Evolutionary conservation across 2,797 vertebrate species (phyloP).

Genomic region (Phyllotis vaccarum): DNA sequence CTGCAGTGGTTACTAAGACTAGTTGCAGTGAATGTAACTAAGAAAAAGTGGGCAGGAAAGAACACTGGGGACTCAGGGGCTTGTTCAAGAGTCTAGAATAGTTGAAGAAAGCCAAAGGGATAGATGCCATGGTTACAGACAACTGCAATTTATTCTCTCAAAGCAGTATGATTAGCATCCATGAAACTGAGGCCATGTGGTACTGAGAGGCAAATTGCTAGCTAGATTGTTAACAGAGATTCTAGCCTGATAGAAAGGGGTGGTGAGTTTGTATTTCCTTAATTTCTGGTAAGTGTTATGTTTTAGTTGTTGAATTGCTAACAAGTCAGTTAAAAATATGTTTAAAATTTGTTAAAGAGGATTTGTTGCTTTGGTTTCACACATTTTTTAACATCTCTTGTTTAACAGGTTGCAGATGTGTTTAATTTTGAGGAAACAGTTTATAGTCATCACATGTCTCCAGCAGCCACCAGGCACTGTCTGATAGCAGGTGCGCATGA

Average conservation of each 20-base stretch:
- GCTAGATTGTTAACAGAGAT: background rate
- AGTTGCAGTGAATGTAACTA: background rate
- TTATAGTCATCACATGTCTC: conserved; percentile 98
- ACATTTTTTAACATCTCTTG: conserved; percentile 77
- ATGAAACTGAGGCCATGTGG: background rate
- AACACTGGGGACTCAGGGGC: background rate
- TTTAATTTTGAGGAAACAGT: conserved; percentile 96
- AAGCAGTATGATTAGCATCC: background rate
- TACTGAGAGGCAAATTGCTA: background rate
- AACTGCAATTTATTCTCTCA: conserved; percentile 2
- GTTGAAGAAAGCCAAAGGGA: background rate
- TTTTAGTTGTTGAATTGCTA: conserved; percentile 55
- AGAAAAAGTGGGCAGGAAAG: background rate
- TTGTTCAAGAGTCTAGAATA: background rate
- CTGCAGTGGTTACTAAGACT: background rate
- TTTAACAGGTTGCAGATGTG: conserved; percentile 92
- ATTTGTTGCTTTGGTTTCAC: background rate
- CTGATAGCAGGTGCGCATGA: conserved; percentile 94
- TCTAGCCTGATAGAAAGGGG: conserved; percentile 8
- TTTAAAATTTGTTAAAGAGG: background rate
- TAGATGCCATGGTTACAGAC: background rate
- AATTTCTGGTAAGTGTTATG: conserved; percentile 4
- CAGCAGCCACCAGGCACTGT: conserved; percentile 95
- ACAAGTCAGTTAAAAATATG: conserved; percentile 20
- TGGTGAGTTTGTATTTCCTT: conserved; percentile 20